A percentile compares a stretch with the other conserved stretches of the same genome.
Evolutionary conservation across 2,888 invertebrate species (phyloP).

Genomic region (Cosmia pyralina): DNA sequence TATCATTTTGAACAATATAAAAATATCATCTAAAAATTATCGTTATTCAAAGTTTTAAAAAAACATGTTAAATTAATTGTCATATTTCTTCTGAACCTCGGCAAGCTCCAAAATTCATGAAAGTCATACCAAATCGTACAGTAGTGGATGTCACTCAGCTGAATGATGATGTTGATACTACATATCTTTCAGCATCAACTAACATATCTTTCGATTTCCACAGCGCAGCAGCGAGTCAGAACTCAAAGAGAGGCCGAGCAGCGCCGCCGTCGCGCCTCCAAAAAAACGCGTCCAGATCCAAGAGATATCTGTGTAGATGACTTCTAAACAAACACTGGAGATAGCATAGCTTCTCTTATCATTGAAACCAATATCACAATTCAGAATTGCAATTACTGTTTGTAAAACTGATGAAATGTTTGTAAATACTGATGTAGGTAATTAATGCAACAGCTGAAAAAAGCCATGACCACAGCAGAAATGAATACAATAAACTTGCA

Average conservation of each 20-base stretch:
- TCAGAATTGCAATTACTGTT: slow-evolving; percentile 3
- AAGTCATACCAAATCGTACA: not conserved
- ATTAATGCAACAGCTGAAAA: not conserved
- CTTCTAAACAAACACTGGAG: slow-evolving; percentile 64
- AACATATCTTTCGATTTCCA: slow-evolving; percentile 82
- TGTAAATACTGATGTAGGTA: not conserved
- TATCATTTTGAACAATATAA: slow-evolving; percentile 66
- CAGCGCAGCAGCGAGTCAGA: slow-evolving; percentile 90
- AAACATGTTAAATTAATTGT: not conserved
- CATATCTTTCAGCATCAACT: slow-evolving; percentile 61
- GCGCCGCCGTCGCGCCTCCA: slow-evolving; percentile 85
- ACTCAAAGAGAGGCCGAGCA: slow-evolving; percentile 82
- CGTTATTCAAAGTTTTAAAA: not conserved
- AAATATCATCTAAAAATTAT: not conserved
- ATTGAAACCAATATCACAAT: not conserved
- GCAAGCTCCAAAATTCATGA: not conserved
- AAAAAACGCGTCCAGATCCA: slow-evolving; percentile 95
- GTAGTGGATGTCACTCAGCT: not conserved
- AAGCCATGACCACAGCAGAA: not conserved
- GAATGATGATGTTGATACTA: not conserved
- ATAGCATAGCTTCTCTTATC: not conserved
- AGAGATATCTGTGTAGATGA: slow-evolving; percentile 94
- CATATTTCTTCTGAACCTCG: not conserved
- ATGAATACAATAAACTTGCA: not conserved
- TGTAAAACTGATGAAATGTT: not conserved